These are phyloP conservation scores for Parthenolecanium corni DNA, from an alignment of 2,888 invertebrate genomes.

Conservation along the genomic window DNA sequence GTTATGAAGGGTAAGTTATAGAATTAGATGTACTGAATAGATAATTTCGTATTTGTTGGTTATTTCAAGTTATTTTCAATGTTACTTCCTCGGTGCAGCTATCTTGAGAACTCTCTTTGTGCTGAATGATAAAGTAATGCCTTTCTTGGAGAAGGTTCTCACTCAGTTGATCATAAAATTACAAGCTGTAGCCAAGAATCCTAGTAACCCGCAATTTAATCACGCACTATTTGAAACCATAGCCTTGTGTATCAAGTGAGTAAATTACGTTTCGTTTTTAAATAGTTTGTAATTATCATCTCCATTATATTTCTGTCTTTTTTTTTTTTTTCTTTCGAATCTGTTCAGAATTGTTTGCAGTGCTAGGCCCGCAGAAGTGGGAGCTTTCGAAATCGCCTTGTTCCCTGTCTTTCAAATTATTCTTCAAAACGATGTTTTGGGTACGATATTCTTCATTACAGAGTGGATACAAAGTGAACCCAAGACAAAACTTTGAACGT, in stretches of 20 bases:
- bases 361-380: slow-evolving; percentile 63
- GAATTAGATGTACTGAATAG: no score
- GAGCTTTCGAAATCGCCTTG: slow-evolving; percentile 78
- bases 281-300: slow-evolving; percentile 26
- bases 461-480: no score
- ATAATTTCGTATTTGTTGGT: no score
- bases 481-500: no score
- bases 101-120: slow-evolving; percentile 79
- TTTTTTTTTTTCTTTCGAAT: slow-evolving; percentile 18
- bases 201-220: slow-evolving; percentile 94
- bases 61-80: no score
- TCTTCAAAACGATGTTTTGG: slow-evolving; percentile 83
- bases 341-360: slow-evolving; percentile 66
- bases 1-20: slow-evolving; percentile 70
- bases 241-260: slow-evolving; percentile 73
- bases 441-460: slow-evolving; percentile 39
- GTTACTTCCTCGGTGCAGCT: slow-evolving; percentile 52
- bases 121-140: slow-evolving; percentile 67
- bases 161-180: slow-evolving; percentile 77
- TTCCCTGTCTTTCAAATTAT: slow-evolving; percentile 94
- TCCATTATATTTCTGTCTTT: slow-evolving; percentile 3
- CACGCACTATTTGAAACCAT: slow-evolving; percentile 96
- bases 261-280: slow-evolving; percentile 31
- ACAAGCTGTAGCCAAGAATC: slow-evolving; percentile 74
- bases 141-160: slow-evolving; percentile 65